Base-by-base conservation (phyloP, 1,140 invertebrate genomes). In the Limonius californicus region DNA sequence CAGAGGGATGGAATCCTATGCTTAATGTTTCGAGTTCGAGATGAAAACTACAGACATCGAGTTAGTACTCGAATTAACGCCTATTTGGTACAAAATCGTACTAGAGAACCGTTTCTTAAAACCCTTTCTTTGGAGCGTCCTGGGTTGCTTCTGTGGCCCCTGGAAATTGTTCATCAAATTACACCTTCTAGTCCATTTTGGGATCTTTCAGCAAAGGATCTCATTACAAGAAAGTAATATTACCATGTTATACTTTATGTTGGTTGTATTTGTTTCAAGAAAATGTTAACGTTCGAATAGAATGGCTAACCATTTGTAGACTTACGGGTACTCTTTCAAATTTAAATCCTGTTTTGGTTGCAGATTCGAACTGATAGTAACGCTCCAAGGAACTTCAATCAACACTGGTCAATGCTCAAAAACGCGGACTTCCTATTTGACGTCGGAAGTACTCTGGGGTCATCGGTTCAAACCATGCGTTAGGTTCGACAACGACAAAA, bases 361-460 rank as follows among this genome's bases (percentile, higher is more conserved):
- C 20, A 87, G 89, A 69, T 95, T 95, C 75, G 94, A 97, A 78
- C 85, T 97, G 18, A 87, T 95, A 42, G 87, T 93, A 0, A 88
- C 90, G 59, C 80, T 96, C 39, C 90, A 92, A 69, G 93, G 94
- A 1, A 84, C 84, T 4, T 90, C 91, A 0, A 87, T 89, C 66
- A 84, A 84, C 42, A 92, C 91, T 6, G 90, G 89, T 0, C 88
- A 89, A 55, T 83, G 84, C 21, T 88, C 87, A 0, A 86, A 88
- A 68, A 85, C 85, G 21, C 76, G 88, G 27, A 91, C 90, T 0
- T 94, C 91, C 0, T 95, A 92, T 75, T 73, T 93, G 12, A 88
- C 90, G 7, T 84, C 83, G 18, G 92, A 95, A 76, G 90, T 95
- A 19, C 80, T 89, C 16, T 95, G 92, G 91, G 92, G 92, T 2